A percentile compares a stretch with the other conserved stretches of the same genome.
Conservation (phyloP, 1,140 invertebrate species). For the Calycopis cecrops region DNA sequence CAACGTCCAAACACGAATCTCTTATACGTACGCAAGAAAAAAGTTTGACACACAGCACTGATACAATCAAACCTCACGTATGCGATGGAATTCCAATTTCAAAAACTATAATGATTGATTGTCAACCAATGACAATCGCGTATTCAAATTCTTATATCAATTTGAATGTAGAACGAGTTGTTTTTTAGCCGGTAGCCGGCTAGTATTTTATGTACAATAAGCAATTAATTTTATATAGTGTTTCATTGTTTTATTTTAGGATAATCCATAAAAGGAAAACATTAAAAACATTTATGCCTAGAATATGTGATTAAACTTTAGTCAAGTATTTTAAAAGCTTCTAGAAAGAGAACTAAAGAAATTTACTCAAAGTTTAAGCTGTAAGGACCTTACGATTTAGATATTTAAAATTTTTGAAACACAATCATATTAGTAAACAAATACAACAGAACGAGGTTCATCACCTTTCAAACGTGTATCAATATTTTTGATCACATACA, state of each 20-base stretch:
- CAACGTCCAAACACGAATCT: conserved; percentile 18
- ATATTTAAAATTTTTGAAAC: too few species aligned
- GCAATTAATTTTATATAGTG: conserved; percentile 49
- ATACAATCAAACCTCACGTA: conserved; percentile 60
- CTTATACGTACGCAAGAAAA: conserved; percentile 21
- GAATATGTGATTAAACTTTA: too few species aligned
- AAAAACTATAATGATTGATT: conserved; percentile 74
- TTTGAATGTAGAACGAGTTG: conserved; percentile 71
- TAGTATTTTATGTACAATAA: conserved; percentile 54
- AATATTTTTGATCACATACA: too few species aligned
- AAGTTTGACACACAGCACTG: conserved; percentile 41
- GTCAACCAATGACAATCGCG: conserved; percentile 73
- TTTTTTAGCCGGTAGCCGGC: conserved; percentile 51
- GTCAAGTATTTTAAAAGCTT: too few species aligned
- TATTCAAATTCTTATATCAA: conserved; percentile 64
- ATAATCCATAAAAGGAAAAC: background rate
- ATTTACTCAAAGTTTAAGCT: too few species aligned
- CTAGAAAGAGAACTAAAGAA: too few species aligned
- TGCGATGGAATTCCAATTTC: conserved; percentile 67
- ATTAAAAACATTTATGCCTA: too few species aligned
- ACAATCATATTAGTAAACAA: too few species aligned
- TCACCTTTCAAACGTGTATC: too few species aligned
- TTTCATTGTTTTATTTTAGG: conserved; percentile 17
- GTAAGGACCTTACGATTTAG: too few species aligned
- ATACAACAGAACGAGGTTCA: too few species aligned